Evolutionary conservation across 2,888 invertebrate genomes (phyloP), one percentile per base, ranked within the genome.

Genomic region (Drosophila helvetica): DNA sequence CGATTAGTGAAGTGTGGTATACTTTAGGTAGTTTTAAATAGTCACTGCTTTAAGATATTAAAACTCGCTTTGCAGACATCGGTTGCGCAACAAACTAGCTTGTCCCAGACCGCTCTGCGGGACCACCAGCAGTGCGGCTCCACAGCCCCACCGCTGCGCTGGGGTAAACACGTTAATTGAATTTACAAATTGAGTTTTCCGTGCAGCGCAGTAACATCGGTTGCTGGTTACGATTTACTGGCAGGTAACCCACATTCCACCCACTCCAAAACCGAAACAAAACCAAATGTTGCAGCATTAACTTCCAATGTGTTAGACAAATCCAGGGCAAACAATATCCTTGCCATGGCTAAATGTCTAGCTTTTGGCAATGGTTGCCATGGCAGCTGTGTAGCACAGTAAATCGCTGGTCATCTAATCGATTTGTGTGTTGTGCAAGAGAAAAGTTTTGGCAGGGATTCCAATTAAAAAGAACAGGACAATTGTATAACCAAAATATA

Each of bases 81-180:
- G 51, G 48, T 61, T 54, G 19, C 22, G 55, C 51, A 47, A 47
- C 22, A 61, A 43, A 61, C 56, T 56, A 52, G 61, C 55, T 43
- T 12, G 9, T 38, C 42, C 8, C 18, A 3, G 30, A 8, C 51
- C 38, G 17, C 30, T 25, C n/a, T 15, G 5, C 47, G 27, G n/a
- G 27, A 38, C 42, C 19, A 10, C 38, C 56, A n/a, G 19, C 25
- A 19, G 42, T 53, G 9, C n/a, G 17, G 18, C 33, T 15, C 5
- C 55, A 66, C 30, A 3, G 4, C 10, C 30, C 30, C 12, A 33
- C 33, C 33, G 33, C 33, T 33, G 33, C 27, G 47, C 42, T 30
- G 56, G 57, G 57, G 57, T 78, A 86, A 83, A 73, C 80, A 83
- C 68, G 78, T 83, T 80, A 86, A 82, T 86, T 82, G 81, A 76